A percentile compares a stretch with the other conserved stretches of the same genome.
These are phyloP conservation scores for Phocoena sinus DNA, from an alignment of 2,113 vertebrate species.

Conservation along the genomic window DNA sequence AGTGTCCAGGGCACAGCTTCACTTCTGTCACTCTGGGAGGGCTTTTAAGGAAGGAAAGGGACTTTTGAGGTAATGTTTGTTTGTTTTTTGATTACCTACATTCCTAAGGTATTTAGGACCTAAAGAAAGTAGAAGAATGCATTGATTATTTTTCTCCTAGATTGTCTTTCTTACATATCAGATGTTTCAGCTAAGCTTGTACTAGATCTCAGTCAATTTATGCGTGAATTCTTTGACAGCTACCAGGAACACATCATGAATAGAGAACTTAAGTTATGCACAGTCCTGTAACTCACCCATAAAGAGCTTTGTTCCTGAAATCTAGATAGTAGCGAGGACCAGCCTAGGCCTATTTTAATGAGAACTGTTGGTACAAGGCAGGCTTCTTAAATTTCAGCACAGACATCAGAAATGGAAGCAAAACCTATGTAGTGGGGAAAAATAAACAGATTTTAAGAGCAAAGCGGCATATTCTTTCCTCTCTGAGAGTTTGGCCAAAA, in stretches of 20 bases:
- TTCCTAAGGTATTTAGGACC: slow-evolving; percentile 50
- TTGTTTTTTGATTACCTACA: slow-evolving; percentile 64
- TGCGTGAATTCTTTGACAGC: not conserved
- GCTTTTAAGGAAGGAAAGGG: not conserved
- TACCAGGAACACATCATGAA: not conserved
- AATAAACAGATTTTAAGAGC: slow-evolving; percentile 79
- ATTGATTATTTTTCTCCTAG: not conserved
- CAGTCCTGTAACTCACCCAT: not conserved
- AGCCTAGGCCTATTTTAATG: slow-evolving; percentile 45
- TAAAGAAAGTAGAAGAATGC: not conserved
- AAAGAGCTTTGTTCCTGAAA: slow-evolving; percentile 50
- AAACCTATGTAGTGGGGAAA: slow-evolving; percentile 78
- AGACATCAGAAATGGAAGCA: slow-evolving; percentile 71
- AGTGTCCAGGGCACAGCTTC: not conserved
- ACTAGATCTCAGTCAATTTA: not conserved
- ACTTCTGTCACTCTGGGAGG: not conserved
- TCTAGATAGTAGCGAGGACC: slow-evolving; percentile 42
- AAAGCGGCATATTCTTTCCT: slow-evolving; percentile 66
- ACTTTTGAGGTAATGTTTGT: slow-evolving; percentile 31
- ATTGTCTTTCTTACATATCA: slow-evolving; percentile 21
- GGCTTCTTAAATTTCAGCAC: slow-evolving; percentile 78
- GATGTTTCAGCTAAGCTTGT: not conserved
- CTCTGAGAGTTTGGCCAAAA: slow-evolving; percentile 65
- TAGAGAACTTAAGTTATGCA: not conserved
- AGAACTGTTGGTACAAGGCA: slow-evolving; percentile 45